phyloP scores from a whole-genome alignment of 2,888 invertebrate species.

The Volucella zonaria region DNA sequence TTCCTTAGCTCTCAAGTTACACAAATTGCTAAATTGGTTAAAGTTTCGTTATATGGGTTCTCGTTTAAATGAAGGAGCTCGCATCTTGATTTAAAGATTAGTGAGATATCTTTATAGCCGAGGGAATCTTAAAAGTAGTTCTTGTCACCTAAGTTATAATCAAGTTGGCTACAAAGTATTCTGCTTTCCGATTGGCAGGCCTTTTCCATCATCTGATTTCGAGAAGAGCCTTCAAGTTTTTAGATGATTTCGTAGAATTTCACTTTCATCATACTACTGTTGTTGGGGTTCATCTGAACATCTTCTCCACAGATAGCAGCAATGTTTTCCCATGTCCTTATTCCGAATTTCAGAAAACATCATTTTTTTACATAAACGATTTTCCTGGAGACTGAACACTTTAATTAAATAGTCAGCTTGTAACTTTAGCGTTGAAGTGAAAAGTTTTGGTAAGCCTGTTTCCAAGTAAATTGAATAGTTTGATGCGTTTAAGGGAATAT shows the following conservation, averaged over 20 bases:
- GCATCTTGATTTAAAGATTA: conserved; percentile 1
- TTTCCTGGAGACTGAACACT: background rate
- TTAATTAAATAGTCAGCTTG: conserved; percentile 4
- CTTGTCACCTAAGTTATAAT: background rate
- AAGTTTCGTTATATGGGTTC: background rate
- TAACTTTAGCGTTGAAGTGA: background rate
- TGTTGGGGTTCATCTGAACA: background rate
- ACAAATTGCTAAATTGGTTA: background rate
- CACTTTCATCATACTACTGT: background rate
- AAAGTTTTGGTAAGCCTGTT: conserved; percentile 11
- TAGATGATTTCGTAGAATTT: too few relatives aligned
- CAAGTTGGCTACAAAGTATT: too few relatives aligned
- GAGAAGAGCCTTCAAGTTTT: too few relatives aligned
- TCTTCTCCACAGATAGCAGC: background rate
- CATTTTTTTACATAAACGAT: background rate
- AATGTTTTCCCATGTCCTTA: background rate
- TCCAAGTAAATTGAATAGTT: conserved; percentile 6
- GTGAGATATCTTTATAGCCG: background rate
- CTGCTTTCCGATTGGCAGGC: too few relatives aligned
- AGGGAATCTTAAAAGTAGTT: background rate
- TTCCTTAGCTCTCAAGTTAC: background rate
- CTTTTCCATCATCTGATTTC: too few relatives aligned
- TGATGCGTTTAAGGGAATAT: background rate
- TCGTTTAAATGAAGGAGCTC: background rate
- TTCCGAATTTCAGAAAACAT: conserved; percentile 6